Evolutionary conservation across 2,888 invertebrate genomes (phyloP), one percentile per base, ranked within the genome.

Genomic region (Leptinotarsa peninsularis): DNA sequence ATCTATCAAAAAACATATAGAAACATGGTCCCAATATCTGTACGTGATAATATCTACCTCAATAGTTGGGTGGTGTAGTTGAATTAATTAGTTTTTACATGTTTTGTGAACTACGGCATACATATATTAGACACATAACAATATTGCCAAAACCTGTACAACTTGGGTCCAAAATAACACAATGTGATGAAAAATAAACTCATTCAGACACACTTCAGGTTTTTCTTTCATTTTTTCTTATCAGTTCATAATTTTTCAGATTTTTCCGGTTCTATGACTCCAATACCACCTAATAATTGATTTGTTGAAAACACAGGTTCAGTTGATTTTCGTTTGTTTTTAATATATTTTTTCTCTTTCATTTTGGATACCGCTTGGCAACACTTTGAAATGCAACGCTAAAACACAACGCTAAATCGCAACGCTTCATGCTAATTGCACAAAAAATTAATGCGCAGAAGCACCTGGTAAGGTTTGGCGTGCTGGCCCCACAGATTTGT

Each of bases 231-330:
- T 84, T 71, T 79, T 82, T 82, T 83, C 73, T 73, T 63, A 63
- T 63, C 63, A 63, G 63, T 63, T 63, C 76, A 76, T 79, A 78
- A 80, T 83, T 85, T 88, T 88, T 86, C 88, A 89, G 88, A 88
- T 87, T 89, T 86, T 85, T 82, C 88, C 81, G 88, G 88, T 81
- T 88, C 88, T 82, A 87, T 88, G 87, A 88, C 87, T 78, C 88
- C 88, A 77, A 87, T 88, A 80, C 86, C 88, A 82, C 81, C 85
- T 81, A 85, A 85, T 81, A 85, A 85, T 83, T 87, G 87, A 84
- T 79, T 79, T 72, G 67, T 67, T 67, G 27, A 73, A 68, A 76
- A 79, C 81, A 81, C 84, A 86, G 85, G 86, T 87, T 85, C 82
- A 84, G 83, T 86, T 85, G 79, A 71, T 76, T 81, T 82, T 82